Percentiles rank a stretch among this genome's conserved stretches.
phyloP scores from a whole-genome alignment of 1,140 invertebrate genomes.

The Pachypeltis micranthus region DNA sequence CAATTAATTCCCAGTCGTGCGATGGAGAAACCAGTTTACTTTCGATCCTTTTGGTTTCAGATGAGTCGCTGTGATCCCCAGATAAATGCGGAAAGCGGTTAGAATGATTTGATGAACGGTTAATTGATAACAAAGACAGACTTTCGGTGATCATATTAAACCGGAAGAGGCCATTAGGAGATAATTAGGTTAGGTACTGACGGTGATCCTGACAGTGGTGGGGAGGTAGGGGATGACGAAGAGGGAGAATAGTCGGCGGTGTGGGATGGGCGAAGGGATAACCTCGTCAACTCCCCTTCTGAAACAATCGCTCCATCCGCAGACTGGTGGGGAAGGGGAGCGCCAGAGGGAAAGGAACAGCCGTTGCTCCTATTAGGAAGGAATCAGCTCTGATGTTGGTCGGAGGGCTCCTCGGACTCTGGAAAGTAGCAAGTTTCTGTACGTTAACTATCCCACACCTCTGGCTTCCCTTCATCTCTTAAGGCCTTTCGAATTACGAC shows the following conservation, averaged over 20 bases:
- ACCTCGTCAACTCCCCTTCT: constrained; percentile 2
- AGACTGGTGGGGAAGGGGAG: background rate
- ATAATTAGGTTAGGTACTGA: constrained; percentile 1
- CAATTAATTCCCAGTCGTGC: too few species aligned
- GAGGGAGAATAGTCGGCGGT: background rate
- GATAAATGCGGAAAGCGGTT: too few species aligned
- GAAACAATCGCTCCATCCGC: background rate
- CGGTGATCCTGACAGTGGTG: background rate
- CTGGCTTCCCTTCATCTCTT: background rate
- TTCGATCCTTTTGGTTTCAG: too few species aligned
- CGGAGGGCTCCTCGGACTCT: background rate
- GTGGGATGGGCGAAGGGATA: background rate
- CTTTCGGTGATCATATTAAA: background rate
- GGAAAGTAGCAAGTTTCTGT: background rate
- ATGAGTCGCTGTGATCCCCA: too few species aligned
- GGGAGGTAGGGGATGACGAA: background rate
- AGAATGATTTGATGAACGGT: background rate
- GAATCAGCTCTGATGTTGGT: too few species aligned
- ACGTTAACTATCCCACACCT: background rate
- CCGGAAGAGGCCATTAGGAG: constrained; percentile 1
- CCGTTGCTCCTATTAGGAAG: too few species aligned
- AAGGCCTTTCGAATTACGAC: too few species aligned
- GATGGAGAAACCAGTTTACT: too few species aligned
- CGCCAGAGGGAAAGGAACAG: background rate
- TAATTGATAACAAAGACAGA: background rate